phyloP scores from a whole-genome alignment of 1,140 invertebrate species.

The Dreissena polymorpha region DNA sequence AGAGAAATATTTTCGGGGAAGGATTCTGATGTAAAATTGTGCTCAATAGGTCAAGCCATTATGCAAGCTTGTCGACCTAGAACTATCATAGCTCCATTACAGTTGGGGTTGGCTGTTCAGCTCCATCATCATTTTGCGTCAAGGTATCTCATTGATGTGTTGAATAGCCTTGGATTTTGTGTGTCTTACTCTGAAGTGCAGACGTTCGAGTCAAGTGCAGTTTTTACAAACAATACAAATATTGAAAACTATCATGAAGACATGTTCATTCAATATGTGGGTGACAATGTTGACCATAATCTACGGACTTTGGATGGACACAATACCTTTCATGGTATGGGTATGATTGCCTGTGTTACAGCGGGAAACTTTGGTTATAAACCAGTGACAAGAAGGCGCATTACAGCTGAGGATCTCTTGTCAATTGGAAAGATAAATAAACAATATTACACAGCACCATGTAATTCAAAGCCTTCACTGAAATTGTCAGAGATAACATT shows the following conservation, averaged over 20 bases:
- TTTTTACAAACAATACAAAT: constrained; percentile 5
- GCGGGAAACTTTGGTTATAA: constrained; percentile 25
- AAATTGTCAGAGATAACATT: constrained; percentile 8
- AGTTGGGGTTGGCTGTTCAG: constrained; percentile 7
- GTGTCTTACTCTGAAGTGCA: constrained; percentile 31
- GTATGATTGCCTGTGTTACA: constrained; percentile 51
- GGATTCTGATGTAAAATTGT: neutral
- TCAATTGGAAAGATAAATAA: neutral
- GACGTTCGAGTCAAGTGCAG: constrained; percentile 17
- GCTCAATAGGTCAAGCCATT: constrained; percentile 20
- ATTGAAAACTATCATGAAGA: neutral
- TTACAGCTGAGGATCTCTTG: constrained; percentile 3
- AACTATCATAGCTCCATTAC: neutral
- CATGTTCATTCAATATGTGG: constrained; percentile 61
- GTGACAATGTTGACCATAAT: constrained; percentile 67
- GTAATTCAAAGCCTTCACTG: neutral
- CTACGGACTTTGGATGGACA: constrained; percentile 44
- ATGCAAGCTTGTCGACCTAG: constrained; percentile 11
- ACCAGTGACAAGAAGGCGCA: neutral
- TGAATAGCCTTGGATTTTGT: constrained; percentile 19
- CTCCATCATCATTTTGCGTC: constrained; percentile 21
- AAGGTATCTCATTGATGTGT: constrained; percentile 5
- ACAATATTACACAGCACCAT: neutral
- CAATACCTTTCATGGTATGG: constrained; percentile 64
- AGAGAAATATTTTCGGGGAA: neutral